Evolutionary conservation across 2,113 vertebrate species (phyloP), one percentile per base, ranked within the genome.

Genomic region (Chitala chitala): DNA sequence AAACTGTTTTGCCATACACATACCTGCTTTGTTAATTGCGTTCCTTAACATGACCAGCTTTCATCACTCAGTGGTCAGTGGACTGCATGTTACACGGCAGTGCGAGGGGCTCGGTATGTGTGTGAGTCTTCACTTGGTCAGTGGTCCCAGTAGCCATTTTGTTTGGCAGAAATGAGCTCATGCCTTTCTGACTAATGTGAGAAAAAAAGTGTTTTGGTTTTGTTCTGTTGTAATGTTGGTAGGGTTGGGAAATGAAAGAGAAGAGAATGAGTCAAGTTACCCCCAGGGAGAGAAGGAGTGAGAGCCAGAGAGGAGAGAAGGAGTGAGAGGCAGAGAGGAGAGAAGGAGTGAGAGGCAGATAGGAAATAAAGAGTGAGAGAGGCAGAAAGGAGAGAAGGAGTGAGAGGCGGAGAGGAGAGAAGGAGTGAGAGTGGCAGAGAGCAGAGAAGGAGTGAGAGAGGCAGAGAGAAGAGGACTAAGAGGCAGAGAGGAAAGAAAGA

Each of bases 381-480:
- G 69, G 10, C 29, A 44, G 58, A 24, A 2, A 13, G 44, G 24
- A 7, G 17, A n/a, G n/a, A n/a, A n/a, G n/a, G n/a, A n/a, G n/a
- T n/a, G n/a, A n/a, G n/a, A n/a, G n/a, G n/a, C n/a, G n/a, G n/a
- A n/a, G n/a, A n/a, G n/a, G n/a, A n/a, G n/a, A n/a, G n/a, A n/a
- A n/a, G n/a, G n/a, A n/a, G n/a, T n/a, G n/a, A n/a, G n/a, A n/a
- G n/a, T n/a, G n/a, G n/a, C n/a, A n/a, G n/a, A n/a, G n/a, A n/a
- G n/a, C n/a, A n/a, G n/a, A n/a, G n/a, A n/a, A n/a, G 65, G 13
- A 73, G 36, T 72, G 8, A 33, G 58, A 64, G 65, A 61, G 79
- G 79, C 71, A 74, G 51, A 78, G 26, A 36, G 54, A 51, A n/a
- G n/a, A n/a, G n/a, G n/a, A n/a, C n/a, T n/a, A n/a, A n/a, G n/a